Evolutionary conservation across 2,113 vertebrate species (phyloP), one percentile per base, ranked within the genome.

Genomic region (Lota lota): DNA sequence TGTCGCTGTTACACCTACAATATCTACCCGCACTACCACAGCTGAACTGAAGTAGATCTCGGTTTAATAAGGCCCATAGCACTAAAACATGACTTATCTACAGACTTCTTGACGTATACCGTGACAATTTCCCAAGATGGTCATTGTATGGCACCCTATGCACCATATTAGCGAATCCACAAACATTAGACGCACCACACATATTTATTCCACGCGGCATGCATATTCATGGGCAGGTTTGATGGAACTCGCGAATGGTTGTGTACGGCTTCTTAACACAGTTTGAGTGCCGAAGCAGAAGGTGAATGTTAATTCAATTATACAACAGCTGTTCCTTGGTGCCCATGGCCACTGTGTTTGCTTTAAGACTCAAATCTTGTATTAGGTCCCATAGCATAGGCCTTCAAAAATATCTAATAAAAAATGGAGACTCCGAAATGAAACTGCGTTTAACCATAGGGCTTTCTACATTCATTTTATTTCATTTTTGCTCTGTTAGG

Each of bases 271-370:
- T 82, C 76, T 85, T 84, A 75, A 82, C 78, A 75, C 84, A 63
- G 85, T 47, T 75, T 76, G 85, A 90, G 85, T 90, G 79, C 83
- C 61, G 79, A 74, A 91, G 85, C 90, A 92, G 89, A 90, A 90
- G 87, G 89, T 86, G 82, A 85, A 87, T 88, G 84, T 88, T 91
- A 87, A 91, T 91, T 92, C 90, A 90, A 90, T 90, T 90, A 91
- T 85, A 88, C 83, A 78, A 81, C 89, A 90, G 89, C 88, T 90
- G 89, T 90, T 92, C 85, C 87, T 87, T 76, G 80, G 83, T 86
- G 82, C 83, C 88, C 79, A 76, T 84, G 81, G 86, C 88, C 88
- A 83, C 85, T 79, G 79, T 87, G 86, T 88, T 91, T 86, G 79
- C 84, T 83, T 81, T 83, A 86, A 85, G 89, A 87, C 85, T 85